phyloP scores from a whole-genome alignment of 2,797 vertebrate species.

The Gadopsis bispinosus region DNA sequence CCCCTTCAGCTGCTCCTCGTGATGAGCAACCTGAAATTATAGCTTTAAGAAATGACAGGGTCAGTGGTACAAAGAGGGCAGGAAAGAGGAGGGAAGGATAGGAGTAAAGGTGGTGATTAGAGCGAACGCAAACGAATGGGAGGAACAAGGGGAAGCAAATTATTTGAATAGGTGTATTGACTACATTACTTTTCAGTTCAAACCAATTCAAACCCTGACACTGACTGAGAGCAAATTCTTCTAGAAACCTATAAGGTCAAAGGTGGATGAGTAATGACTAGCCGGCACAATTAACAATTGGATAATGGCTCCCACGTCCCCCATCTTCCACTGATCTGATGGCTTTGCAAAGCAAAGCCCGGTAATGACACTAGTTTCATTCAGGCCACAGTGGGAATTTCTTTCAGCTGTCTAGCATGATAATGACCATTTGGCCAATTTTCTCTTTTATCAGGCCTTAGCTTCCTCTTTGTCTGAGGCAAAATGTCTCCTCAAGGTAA shows the following conservation, averaged over 20 bases:
- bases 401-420: constrained; percentile 74
- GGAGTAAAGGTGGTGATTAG: constrained; percentile 17
- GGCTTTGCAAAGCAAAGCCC: constrained; percentile 74
- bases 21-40: neutral
- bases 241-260: constrained; percentile 71
- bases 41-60: constrained; percentile 28
- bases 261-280: constrained; percentile 78
- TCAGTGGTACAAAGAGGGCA: constrained; percentile 3
- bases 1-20: neutral
- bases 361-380: constrained; percentile 77
- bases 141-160: constrained; percentile 36
- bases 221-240: constrained; percentile 58
- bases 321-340: constrained; percentile 74
- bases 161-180: constrained; percentile 53
- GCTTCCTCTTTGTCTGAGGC: constrained; percentile 43
- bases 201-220: constrained; percentile 29
- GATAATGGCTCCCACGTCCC: constrained; percentile 73
- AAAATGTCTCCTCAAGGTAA: constrained; percentile 59
- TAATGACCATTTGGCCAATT: constrained; percentile 79
- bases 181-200: constrained; percentile 57
- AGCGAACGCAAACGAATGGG: constrained; percentile 28
- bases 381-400: constrained; percentile 73
- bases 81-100: constrained; percentile 8
- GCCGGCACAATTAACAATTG: constrained; percentile 75
- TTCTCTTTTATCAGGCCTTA: constrained; percentile 64